Evolutionary conservation across 2,113 vertebrate genomes (phyloP), one percentile per base, ranked within the genome.

Genomic region (Toxotes chatareus): DNA sequence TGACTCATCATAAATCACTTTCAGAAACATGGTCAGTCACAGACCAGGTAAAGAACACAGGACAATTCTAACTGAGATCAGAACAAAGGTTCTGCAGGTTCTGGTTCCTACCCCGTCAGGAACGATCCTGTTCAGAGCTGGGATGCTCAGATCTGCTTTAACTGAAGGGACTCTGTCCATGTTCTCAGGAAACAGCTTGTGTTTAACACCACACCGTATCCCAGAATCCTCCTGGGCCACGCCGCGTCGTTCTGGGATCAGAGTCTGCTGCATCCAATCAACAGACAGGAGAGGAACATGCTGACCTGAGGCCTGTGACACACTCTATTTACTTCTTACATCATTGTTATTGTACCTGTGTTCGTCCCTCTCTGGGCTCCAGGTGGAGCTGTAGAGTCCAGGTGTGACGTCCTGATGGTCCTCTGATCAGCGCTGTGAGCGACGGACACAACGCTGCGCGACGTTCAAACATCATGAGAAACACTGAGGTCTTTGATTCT

Each of bases 301-400:
- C 31, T 40, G 40, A 69, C 62, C 40, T 46, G 49, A 56, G 6
- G 34, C 17, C n/a, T 44, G 13, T 44, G 42, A 40, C 38, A 40
- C 36, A 36, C 6, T 21, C 19, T 13, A 3, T 56, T n/a, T 10
- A 11, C 10, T 53, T 53, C 0, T 49, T 19, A 19, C 19, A 23
- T 55, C n/a, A 4, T 4, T n/a, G 23, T 4, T n/a, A 23, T 55
- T 42, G 13, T 12, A 4, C 14, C 14, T 13, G 53, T 1, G 19
- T 17, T 59, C 49, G 74, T 63, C 34, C 77, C 11, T 81, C 93
- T 94, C 96, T 95, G 84, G 97, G 96, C 89, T 98, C 95, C 80
- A 97, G 96, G 89, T 96, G 96, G 62, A 97, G 97, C 79, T 98
- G 96, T 88, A 99, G 96, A 82, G 95, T 96, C 98, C 97, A 99